Evolutionary conservation across 2,888 invertebrate species (phyloP).

Genomic region (Heteromurus nitidus): DNA sequence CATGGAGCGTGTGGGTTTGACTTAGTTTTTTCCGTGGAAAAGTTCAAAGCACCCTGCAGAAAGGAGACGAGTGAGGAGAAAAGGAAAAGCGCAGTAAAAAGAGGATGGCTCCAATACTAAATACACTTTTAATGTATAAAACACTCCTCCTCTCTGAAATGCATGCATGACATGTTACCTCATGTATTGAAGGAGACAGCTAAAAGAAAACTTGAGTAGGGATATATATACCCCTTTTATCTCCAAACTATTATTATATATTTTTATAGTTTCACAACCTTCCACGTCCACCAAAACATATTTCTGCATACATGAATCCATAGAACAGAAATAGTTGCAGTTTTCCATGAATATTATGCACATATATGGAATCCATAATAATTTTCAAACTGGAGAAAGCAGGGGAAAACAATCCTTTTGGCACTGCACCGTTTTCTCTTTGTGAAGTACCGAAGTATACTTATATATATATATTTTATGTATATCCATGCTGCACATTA

Average conservation of each 20-base stretch:
- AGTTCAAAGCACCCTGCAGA: neutral
- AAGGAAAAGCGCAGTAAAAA: neutral
- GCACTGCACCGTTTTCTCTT: no score
- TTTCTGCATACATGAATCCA: neutral
- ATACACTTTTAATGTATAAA: neutral
- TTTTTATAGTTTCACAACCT: neutral
- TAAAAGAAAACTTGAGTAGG: neutral
- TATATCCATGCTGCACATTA: slow-evolving; percentile 5
- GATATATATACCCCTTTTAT: slow-evolving; percentile 22
- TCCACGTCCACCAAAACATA: neutral
- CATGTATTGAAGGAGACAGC: neutral
- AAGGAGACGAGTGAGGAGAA: no score
- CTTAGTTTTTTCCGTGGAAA: neutral
- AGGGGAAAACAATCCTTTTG: no score
- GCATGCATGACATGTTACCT: neutral
- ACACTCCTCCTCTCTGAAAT: no score
- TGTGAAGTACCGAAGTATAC: no score
- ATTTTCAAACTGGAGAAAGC: neutral
- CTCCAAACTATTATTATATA: slow-evolving; percentile 19
- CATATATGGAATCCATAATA: no score
- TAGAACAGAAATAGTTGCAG: neutral
- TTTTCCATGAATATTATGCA: no score
- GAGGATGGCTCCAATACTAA: neutral
- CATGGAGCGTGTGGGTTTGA: neutral
- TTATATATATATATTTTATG: no score